These are phyloP conservation scores for Coregonus suidteri DNA, from an alignment of 2,797 vertebrate species.

Conservation along the genomic window DNA sequence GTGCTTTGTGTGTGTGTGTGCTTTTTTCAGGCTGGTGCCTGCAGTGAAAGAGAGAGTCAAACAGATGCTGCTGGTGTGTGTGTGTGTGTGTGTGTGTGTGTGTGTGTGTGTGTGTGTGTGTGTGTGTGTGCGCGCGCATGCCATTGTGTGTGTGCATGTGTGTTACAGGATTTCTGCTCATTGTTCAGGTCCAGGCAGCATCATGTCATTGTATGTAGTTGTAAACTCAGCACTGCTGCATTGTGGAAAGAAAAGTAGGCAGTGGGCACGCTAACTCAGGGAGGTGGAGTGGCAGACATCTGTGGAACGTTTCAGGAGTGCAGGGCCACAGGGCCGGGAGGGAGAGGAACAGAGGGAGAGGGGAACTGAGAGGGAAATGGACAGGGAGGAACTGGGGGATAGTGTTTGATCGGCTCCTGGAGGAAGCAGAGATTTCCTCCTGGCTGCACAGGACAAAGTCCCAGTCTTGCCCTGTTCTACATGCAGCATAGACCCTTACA, in stretches of 20 bases:
- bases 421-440: slow-evolving; percentile 77
- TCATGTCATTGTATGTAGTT: slow-evolving; percentile 15
- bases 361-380: slow-evolving; percentile 35
- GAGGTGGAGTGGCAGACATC: slow-evolving; percentile 41
- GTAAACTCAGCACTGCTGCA: slow-evolving; percentile 34
- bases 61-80: no score
- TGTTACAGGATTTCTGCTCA: slow-evolving; percentile 3
- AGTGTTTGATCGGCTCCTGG: slow-evolving; percentile 69
- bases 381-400: background rate
- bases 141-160: no score
- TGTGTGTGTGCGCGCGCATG: no score
- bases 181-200: slow-evolving; percentile 22
- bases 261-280: slow-evolving; percentile 38
- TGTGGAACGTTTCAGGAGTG: slow-evolving; percentile 41
- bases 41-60: no score
- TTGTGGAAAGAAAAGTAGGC: slow-evolving; percentile 20
- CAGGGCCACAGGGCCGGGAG: slow-evolving; percentile 34
- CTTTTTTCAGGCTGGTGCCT: no score
- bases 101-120: no score
- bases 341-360: slow-evolving; percentile 30
- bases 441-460: slow-evolving; percentile 41
- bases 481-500: slow-evolving; percentile 2
- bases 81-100: no score
- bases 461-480: slow-evolving; percentile 37
- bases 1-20: no score